phyloP scores from a whole-genome alignment of 37 sponge, comb jelly and placozoan species.

The Spongia lamella region DNA sequence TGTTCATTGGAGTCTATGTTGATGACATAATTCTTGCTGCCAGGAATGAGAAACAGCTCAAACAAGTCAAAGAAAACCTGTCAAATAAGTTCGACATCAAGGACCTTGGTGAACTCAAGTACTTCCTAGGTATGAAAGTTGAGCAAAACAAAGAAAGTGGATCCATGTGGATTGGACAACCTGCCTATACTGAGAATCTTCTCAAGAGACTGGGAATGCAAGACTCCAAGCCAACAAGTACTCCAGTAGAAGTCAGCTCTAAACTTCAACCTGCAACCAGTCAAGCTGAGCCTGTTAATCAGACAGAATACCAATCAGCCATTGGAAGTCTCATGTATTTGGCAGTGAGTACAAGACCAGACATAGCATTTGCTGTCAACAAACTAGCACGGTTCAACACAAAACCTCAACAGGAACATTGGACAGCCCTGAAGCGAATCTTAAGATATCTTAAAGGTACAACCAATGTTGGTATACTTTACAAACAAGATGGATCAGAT shows the following conservation, averaged over 20 bases:
- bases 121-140: too few relatives aligned
- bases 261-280: constrained; percentile 11
- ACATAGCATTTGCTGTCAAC: constrained; percentile 10
- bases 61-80: constrained; percentile 23
- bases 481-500: too few relatives aligned
- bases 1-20: constrained; percentile 10
- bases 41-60: constrained; percentile 3
- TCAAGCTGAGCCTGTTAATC: constrained; percentile 7
- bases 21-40: constrained; percentile 30
- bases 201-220: constrained; percentile 35
- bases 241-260: constrained; percentile 11
- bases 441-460: constrained; percentile 45
- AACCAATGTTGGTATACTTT: constrained; percentile 14
- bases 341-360: constrained; percentile 20
- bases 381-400: constrained; percentile 27
- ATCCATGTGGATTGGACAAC: constrained; percentile 54
- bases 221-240: constrained; percentile 23
- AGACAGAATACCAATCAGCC: constrained; percentile 23
- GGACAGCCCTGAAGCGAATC: constrained; percentile 51
- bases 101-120: constrained; percentile 21
- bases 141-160: too few relatives aligned
- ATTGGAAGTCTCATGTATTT: constrained; percentile 20
- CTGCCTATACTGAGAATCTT: constrained; percentile 32
- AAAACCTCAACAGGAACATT: constrained; percentile 31
- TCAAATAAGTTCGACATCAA: constrained; percentile 17